Percentiles rank a stretch among this genome's conserved stretches.
Conservation (phyloP, 92 coral and sea anemone species). For the Phenganax stokvisi region DNA sequence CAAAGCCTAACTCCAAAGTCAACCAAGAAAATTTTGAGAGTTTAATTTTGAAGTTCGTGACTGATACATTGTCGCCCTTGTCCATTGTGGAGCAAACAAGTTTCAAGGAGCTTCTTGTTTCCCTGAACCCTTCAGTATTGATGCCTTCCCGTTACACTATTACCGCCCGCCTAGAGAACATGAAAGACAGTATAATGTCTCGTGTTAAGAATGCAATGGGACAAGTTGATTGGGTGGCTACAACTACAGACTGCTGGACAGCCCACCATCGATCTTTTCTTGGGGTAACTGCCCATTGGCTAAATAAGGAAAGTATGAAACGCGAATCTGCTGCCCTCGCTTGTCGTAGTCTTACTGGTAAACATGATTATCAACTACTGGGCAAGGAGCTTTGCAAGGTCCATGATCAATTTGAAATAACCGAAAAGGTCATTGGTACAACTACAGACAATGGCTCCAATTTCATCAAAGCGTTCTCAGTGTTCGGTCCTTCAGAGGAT, state of each 20-base stretch:
- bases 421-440: not conserved
- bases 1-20: slow-evolving; percentile 28
- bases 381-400: slow-evolving; percentile 14
- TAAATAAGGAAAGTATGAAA: slow-evolving; percentile 14
- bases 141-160: too few species aligned
- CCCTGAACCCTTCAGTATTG: slow-evolving; percentile 24
- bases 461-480: slow-evolving; percentile 2
- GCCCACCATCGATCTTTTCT: slow-evolving; percentile 26
- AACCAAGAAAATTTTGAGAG: slow-evolving; percentile 30
- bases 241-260: slow-evolving; percentile 31
- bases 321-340: slow-evolving; percentile 21
- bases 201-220: too few species aligned
- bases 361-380: slow-evolving; percentile 1
- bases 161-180: too few species aligned
- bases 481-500: not conserved
- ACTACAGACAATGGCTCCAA: slow-evolving; percentile 20
- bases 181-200: too few species aligned
- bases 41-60: slow-evolving; percentile 16
- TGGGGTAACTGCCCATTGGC: slow-evolving; percentile 30
- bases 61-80: slow-evolving; percentile 26
- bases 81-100: slow-evolving; percentile 27
- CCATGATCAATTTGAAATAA: slow-evolving; percentile 5
- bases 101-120: slow-evolving; percentile 30
- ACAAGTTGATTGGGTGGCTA: slow-evolving; percentile 3
- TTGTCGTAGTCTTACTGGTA: slow-evolving; percentile 7